phyloP scores from a whole-genome alignment of 2,113 vertebrate genomes.

The Myanophis thanlyinensis region DNA sequence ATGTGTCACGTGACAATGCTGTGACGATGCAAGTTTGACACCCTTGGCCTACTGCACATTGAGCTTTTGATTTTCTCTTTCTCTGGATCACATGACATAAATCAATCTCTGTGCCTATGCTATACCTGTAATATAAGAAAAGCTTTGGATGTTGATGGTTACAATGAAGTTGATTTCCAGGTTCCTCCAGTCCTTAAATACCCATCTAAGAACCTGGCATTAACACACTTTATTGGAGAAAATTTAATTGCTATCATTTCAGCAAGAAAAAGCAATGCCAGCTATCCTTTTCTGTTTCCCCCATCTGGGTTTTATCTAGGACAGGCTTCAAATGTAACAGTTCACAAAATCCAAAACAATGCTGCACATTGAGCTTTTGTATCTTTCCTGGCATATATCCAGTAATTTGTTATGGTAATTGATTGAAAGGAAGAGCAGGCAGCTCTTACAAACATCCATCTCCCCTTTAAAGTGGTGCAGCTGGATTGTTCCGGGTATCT shows the following conservation, averaged over 20 bases:
- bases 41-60: no score
- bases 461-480: constrained; percentile 30
- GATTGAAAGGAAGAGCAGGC: constrained; percentile 14
- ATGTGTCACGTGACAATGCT: no score
- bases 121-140: neutral
- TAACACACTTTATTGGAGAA: constrained; percentile 22
- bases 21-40: no score
- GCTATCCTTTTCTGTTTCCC: constrained; percentile 23
- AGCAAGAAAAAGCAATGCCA: constrained; percentile 22
- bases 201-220: constrained; percentile 26
- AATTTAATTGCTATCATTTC: constrained; percentile 26
- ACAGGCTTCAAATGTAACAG: constrained; percentile 35
- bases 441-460: constrained; percentile 40
- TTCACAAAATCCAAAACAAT: constrained; percentile 35
- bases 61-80: neutral
- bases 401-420: constrained; percentile 38
- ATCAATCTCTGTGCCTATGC: neutral
- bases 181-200: constrained; percentile 1
- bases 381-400: constrained; percentile 43
- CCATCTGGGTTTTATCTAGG: constrained; percentile 43
- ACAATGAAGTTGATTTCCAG: neutral
- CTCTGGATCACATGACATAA: neutral
- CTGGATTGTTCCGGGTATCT: constrained; percentile 33
- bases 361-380: constrained; percentile 27
- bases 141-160: neutral